These are phyloP conservation scores for Mormoops blainvillei DNA, from an alignment of 2,113 vertebrate species.

Conservation along the genomic window DNA sequence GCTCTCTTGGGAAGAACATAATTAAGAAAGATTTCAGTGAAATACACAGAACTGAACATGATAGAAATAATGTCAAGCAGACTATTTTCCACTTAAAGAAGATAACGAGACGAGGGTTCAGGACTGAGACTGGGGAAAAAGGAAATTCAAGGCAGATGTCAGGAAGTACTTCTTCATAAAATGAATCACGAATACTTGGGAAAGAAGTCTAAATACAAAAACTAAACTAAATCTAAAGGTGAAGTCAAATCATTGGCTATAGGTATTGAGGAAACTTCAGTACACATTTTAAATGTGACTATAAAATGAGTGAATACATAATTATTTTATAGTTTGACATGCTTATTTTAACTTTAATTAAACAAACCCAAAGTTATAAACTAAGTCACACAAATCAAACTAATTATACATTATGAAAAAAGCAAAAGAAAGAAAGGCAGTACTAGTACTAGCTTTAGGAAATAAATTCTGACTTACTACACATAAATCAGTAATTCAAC, in stretches of 20 bases:
- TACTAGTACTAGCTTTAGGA: not conserved
- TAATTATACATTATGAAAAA: not conserved
- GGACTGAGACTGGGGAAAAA: constrained; percentile 27
- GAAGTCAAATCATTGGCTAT: not conserved
- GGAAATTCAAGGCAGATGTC: constrained; percentile 76
- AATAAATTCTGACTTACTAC: not conserved
- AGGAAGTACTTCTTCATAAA: constrained; percentile 68
- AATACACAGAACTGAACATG: constrained; percentile 69
- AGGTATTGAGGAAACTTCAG: not conserved
- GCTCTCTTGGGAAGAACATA: constrained; percentile 61
- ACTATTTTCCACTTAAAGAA: constrained; percentile 64
- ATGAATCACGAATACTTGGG: constrained; percentile 39
- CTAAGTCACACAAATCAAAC: not conserved
- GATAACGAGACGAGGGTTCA: constrained; percentile 68
- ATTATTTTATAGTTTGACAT: not conserved
- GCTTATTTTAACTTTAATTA: not conserved
- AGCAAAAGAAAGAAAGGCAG: not conserved
- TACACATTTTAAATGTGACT: not conserved
- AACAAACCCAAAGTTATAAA: not conserved
- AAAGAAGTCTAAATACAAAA: constrained; percentile 28
- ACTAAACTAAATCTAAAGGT: not conserved
- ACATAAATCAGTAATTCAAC: not conserved
- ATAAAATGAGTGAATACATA: not conserved
- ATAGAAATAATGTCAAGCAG: constrained; percentile 66
- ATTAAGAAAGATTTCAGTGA: constrained; percentile 73